A percentile compares a stretch with the other conserved stretches of the same genome.
These are phyloP conservation scores for Ictidomys tridecemlineatus DNA, from an alignment of 2,113 vertebrate species.

Conservation along the genomic window DNA sequence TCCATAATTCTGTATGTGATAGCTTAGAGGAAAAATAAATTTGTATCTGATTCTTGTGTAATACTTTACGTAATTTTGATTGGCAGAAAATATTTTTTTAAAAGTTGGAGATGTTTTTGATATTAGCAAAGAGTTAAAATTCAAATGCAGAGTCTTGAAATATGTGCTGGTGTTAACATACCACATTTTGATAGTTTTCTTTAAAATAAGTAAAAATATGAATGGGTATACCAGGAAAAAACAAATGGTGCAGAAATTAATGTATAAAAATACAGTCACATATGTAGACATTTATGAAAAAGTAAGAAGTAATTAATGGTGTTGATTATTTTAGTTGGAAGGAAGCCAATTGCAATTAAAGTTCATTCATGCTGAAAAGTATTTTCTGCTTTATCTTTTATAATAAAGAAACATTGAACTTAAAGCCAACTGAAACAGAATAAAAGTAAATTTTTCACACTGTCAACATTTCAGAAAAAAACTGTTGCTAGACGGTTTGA, in stretches of 20 bases:
- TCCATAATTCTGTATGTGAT: background rate
- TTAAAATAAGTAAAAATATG: background rate
- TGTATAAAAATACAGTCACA: background rate
- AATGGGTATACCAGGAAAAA: background rate
- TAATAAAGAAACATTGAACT: background rate
- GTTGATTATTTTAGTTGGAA: constrained; percentile 31
- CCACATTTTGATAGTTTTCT: background rate
- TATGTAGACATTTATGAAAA: background rate
- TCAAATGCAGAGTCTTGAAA: background rate
- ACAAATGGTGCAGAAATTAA: background rate
- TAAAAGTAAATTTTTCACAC: background rate
- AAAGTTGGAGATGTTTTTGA: background rate
- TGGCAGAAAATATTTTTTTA: background rate
- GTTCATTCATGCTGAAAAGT: background rate
- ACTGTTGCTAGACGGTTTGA: background rate
- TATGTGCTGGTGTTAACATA: background rate
- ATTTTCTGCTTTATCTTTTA: background rate
- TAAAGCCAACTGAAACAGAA: constrained; percentile 15
- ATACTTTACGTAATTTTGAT: background rate
- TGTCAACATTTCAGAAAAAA: background rate
- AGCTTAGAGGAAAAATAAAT: background rate
- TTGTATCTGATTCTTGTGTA: background rate
- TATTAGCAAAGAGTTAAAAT: background rate
- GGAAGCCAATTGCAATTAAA: constrained; percentile 22
- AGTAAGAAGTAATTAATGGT: background rate